phyloP scores from a whole-genome alignment of 30 jellyfish, hydroid and myxozoan genomes.

The Aurelia aurita complex sp. Pacific region DNA sequence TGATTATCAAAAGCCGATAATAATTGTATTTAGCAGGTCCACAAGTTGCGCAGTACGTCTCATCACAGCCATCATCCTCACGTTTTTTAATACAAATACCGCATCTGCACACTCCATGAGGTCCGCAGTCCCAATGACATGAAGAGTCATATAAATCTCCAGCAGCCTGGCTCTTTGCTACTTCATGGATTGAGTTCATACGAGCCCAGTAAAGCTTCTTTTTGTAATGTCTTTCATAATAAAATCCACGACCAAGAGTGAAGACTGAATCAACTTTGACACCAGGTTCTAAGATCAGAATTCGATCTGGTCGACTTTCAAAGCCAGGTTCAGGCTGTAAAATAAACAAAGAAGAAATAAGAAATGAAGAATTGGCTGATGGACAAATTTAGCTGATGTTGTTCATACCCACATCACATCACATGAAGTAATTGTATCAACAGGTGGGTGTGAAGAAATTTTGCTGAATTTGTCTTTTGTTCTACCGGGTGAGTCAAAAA shows the following conservation, averaged over 20 bases:
- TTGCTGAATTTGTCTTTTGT: too few species aligned
- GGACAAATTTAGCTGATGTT: background rate
- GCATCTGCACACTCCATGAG: constrained; percentile 88
- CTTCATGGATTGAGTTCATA: constrained; percentile 21
- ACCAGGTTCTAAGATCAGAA: constrained; percentile 70
- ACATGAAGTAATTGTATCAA: too few species aligned
- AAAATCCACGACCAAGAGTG: constrained; percentile 63
- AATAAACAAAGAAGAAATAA: background rate
- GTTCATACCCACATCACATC: too few species aligned
- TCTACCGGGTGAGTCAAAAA: too few species aligned
- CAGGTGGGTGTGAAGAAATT: too few species aligned
- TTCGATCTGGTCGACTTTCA: constrained; percentile 87
- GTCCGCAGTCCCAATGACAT: constrained; percentile 93
- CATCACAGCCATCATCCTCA: constrained; percentile 53
- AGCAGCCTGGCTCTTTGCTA: constrained; percentile 27
- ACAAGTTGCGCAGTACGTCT: constrained; percentile 62
- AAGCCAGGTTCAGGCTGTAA: constrained; percentile 86
- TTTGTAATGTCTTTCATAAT: constrained; percentile 41
- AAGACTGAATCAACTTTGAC: constrained; percentile 39
- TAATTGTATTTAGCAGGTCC: constrained; percentile 50
- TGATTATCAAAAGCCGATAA: constrained; percentile 29
- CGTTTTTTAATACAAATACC: constrained; percentile 81
- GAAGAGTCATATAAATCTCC: constrained; percentile 61
- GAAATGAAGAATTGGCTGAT: background rate
- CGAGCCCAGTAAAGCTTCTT: constrained; percentile 66